A percentile compares a stretch with the other conserved stretches of the same genome.
phyloP scores from a whole-genome alignment of 2,113 vertebrate species.

The Nestor notabilis region DNA sequence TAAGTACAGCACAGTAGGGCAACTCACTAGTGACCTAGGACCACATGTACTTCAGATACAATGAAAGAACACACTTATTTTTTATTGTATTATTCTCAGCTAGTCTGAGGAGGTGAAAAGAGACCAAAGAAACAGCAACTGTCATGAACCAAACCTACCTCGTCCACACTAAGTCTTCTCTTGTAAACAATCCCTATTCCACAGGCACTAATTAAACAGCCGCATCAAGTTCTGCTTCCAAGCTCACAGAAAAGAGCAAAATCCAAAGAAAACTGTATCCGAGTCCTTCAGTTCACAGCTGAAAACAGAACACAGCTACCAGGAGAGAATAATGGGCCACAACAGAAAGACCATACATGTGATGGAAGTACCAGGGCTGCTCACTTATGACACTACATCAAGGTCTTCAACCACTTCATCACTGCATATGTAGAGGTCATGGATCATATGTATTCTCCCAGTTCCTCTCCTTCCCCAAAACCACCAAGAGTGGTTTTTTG shows the following conservation, averaged over 20 bases:
- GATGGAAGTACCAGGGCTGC: neutral
- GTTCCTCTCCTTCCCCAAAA: neutral
- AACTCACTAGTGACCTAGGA: neutral
- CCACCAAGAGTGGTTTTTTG: neutral
- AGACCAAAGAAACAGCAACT: neutral
- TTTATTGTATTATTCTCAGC: neutral
- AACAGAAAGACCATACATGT: neutral
- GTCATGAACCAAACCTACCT: neutral
- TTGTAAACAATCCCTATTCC: neutral
- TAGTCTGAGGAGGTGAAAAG: neutral
- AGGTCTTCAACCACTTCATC: neutral
- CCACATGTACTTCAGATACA: neutral
- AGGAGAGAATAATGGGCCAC: neutral
- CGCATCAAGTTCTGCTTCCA: neutral
- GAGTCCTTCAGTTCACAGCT: neutral
- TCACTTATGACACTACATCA: neutral
- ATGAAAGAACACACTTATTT: neutral
- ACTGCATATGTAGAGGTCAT: neutral
- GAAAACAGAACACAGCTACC: neutral
- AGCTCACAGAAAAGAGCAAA: neutral
- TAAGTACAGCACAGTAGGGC: neutral
- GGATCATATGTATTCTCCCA: neutral
- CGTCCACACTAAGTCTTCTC: neutral
- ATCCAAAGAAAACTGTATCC: neutral
- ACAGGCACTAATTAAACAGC: neutral